Conservation (phyloP, 2,888 invertebrate species). For the Pterostichus niger region DNA sequence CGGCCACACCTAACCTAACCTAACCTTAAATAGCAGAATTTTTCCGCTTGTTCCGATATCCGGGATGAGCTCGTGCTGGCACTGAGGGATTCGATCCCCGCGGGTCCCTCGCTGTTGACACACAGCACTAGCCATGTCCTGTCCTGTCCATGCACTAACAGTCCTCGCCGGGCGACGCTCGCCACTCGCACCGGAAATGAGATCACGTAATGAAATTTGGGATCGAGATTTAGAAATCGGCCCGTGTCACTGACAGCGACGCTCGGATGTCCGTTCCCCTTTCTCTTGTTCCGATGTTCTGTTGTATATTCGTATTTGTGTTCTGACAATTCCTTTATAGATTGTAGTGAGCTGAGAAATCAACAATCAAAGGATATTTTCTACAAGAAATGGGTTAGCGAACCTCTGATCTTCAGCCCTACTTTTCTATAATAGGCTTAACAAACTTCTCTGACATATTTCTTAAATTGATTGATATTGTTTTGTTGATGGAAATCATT, state of each 20-base stretch:
- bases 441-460: too few species aligned
- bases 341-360: too few species aligned
- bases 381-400: too few species aligned
- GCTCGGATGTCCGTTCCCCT: not conserved
- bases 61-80: constrained; percentile 10
- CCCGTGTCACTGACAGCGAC: constrained; percentile 36
- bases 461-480: too few species aligned
- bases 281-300: constrained; percentile 19
- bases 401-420: too few species aligned
- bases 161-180: not conserved
- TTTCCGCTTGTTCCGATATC: constrained; percentile 56
- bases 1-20: constrained; percentile 9
- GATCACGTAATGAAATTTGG: constrained; percentile 65
- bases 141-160: constrained; percentile 20
- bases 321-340: not conserved
- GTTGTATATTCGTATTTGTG: not conserved
- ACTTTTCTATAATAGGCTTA: too few species aligned
- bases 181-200: constrained; percentile 59
- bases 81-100: constrained; percentile 4
- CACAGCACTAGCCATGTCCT: not conserved
- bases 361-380: too few species aligned
- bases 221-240: constrained; percentile 58
- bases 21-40: not conserved
- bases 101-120: constrained; percentile 16
- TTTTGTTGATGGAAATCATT: too few species aligned